A percentile compares a stretch with the other conserved stretches of the same genome.
phyloP scores from a whole-genome alignment of 2,797 vertebrate genomes.

The Spondyliosoma cantharus region DNA sequence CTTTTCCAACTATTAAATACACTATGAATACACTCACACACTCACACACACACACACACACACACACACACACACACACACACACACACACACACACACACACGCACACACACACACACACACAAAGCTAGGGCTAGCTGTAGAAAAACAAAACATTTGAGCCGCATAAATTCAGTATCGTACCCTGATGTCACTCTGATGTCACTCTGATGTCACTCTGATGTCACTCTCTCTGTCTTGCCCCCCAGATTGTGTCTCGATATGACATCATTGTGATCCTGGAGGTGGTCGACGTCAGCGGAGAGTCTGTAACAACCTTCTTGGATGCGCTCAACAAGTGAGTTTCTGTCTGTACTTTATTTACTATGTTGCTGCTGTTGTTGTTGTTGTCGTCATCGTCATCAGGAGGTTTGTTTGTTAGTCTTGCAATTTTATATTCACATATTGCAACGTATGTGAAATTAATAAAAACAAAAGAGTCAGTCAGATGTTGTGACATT shows the following conservation, averaged over 20 bases:
- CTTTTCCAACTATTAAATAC: slow-evolving; percentile 57
- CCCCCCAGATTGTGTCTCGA: slow-evolving; percentile 80
- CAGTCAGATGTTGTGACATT: too few species aligned
- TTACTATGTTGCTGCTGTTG: background rate
- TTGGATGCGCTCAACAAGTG: slow-evolving; percentile 82
- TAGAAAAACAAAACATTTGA: slow-evolving; percentile 33
- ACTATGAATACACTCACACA: slow-evolving; percentile 60
- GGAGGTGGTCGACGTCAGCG: slow-evolving; percentile 83
- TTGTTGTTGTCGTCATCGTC: background rate
- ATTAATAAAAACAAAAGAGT: background rate
- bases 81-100: slow-evolving; percentile 42
- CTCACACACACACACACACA: background rate
- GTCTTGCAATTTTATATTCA: too few species aligned
- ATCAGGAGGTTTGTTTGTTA: background rate
- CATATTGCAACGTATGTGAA: too few species aligned
- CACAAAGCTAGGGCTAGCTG: too few species aligned
- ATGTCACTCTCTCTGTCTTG: background rate
- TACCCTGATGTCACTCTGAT: too few species aligned
- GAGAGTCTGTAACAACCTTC: slow-evolving; percentile 66
- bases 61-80: too few species aligned
- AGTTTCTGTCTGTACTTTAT: slow-evolving; percentile 1
- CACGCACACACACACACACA: slow-evolving; percentile 45
- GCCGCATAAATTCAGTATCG: too few species aligned
- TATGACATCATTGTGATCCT: slow-evolving; percentile 86
- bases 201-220: too few species aligned